A percentile compares a stretch with the other conserved stretches of the same genome.
Conservation (phyloP, 2,113 vertebrate genomes). For the Tenebrosternarchus preto region DNA sequence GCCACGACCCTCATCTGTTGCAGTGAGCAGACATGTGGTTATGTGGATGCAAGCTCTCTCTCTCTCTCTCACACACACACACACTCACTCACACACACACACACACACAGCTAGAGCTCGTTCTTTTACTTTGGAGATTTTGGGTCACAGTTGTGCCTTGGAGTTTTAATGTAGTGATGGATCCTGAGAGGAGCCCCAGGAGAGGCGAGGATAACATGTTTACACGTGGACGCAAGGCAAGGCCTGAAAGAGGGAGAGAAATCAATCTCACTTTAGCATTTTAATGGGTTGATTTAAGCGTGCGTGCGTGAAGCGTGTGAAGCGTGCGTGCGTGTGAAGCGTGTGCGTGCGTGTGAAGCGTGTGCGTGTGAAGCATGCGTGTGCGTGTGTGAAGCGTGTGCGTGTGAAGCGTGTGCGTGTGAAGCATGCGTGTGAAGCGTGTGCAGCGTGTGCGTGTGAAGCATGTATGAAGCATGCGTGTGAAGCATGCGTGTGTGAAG, state of each 20-base stretch:
- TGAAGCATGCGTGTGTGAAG: too few relatives aligned
- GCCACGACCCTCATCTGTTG: conserved; percentile 29
- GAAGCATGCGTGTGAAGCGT: conserved; percentile 27
- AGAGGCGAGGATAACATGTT: conserved; percentile 31
- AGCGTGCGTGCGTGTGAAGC: conserved; percentile 22
- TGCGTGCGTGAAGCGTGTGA: conserved; percentile 25
- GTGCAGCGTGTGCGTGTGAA: conserved; percentile 32
- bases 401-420: too few relatives aligned
- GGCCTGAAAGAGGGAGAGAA: conserved; percentile 32
- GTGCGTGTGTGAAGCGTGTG: conserved; percentile 25
- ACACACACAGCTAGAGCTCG: conserved; percentile 16
- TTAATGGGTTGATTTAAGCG: conserved; percentile 54
- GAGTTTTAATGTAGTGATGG: conserved; percentile 22
- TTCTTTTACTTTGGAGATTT: background rate
- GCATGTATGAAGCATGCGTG: background rate
- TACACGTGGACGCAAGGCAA: conserved; percentile 33
- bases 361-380: background rate
- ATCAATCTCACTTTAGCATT: conserved; percentile 49
- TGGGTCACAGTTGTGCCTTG: background rate
- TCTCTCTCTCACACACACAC: conserved; percentile 12
- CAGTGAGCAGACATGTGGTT: background rate
- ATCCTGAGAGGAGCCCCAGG: conserved; percentile 24
- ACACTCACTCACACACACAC: background rate
- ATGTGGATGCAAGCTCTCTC: background rate
- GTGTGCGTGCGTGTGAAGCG: conserved; percentile 6